A percentile compares a stretch with the other conserved stretches of the same genome.
Evolutionary conservation across 2,888 invertebrate genomes (phyloP).

Genomic region (Lasioglossum lativentre): DNA sequence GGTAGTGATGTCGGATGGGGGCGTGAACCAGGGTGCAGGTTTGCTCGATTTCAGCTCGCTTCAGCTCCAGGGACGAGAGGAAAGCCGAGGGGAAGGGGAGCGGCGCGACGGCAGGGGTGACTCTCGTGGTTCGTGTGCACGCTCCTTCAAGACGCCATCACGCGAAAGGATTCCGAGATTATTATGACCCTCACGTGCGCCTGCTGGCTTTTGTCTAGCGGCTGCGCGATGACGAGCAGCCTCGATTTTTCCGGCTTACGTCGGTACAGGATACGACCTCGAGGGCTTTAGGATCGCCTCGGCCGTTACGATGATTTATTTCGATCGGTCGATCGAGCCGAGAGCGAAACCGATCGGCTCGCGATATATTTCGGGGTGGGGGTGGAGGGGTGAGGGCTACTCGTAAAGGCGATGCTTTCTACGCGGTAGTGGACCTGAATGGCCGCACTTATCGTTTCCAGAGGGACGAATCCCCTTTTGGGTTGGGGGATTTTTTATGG

Average conservation of each 20-base stretch:
- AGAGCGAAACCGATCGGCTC: conserved; percentile 17
- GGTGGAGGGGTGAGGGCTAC: neutral
- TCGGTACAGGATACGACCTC: conserved; percentile 31
- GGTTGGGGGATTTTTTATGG: conserved; percentile 16
- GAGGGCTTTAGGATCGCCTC: conserved; percentile 38
- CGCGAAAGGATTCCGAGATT: conserved; percentile 66
- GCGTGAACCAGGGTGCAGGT: conserved; percentile 4
- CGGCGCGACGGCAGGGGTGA: conserved; percentile 31
- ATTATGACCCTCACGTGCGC: conserved; percentile 64
- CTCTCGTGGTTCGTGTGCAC: conserved; percentile 58
- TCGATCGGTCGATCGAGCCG: conserved; percentile 42
- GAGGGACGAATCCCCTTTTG: conserved; percentile 15
- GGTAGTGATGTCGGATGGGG: neutral
- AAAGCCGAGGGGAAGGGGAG: conserved; percentile 26
- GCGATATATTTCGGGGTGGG: conserved; percentile 3
- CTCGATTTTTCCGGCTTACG: conserved; percentile 69
- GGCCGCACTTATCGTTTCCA: conserved; percentile 17
- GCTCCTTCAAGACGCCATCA: conserved; percentile 71
- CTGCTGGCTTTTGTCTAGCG: conserved; percentile 65
- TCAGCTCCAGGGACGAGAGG: neutral
- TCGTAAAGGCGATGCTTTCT: conserved; percentile 20
- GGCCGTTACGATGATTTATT: conserved; percentile 57
- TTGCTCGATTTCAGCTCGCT: conserved; percentile 6
- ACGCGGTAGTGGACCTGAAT: conserved; percentile 21
- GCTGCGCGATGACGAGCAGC: conserved; percentile 51